Conservation (phyloP, 2,888 invertebrate species). For the Cinara cedri region DNA sequence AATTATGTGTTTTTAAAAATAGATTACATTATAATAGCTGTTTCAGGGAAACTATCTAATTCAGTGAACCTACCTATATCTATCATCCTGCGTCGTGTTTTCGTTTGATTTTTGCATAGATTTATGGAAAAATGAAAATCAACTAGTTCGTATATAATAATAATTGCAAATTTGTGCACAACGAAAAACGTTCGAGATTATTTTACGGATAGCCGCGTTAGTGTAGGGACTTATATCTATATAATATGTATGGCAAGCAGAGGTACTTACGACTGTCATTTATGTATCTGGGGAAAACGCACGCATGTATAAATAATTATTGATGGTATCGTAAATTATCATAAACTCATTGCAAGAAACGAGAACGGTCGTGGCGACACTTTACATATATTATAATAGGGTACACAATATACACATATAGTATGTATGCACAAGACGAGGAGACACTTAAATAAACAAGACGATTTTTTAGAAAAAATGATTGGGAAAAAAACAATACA, state of each 20-base stretch:
- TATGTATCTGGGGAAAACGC: conserved; percentile 1
- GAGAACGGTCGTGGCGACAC: conserved; percentile 1
- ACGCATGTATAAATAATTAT: conserved; percentile 16
- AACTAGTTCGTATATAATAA: background rate
- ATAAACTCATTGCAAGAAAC: conserved; percentile 17
- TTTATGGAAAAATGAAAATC: conserved; percentile 21
- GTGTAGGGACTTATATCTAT: too few species aligned
- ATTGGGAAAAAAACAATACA: background rate
- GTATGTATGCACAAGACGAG: background rate
- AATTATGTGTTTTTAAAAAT: too few species aligned
- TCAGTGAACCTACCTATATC: too few species aligned
- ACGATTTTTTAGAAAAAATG: background rate
- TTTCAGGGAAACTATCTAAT: too few species aligned
- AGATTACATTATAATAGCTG: too few species aligned
- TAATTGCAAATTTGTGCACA: conserved; percentile 13
- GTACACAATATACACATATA: background rate
- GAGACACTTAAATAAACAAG: too few species aligned
- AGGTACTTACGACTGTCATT: conserved; percentile 26
- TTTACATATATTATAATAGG: background rate
- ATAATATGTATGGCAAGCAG: background rate
- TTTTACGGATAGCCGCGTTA: background rate
- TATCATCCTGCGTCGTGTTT: background rate
- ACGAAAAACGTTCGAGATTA: conserved; percentile 27
- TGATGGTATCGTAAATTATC: conserved; percentile 37
- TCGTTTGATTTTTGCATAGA: conserved; percentile 2